Percentiles rank a stretch among this genome's conserved stretches.
Conservation (phyloP, 2,888 invertebrate species). For the Creontiades dilutus region DNA sequence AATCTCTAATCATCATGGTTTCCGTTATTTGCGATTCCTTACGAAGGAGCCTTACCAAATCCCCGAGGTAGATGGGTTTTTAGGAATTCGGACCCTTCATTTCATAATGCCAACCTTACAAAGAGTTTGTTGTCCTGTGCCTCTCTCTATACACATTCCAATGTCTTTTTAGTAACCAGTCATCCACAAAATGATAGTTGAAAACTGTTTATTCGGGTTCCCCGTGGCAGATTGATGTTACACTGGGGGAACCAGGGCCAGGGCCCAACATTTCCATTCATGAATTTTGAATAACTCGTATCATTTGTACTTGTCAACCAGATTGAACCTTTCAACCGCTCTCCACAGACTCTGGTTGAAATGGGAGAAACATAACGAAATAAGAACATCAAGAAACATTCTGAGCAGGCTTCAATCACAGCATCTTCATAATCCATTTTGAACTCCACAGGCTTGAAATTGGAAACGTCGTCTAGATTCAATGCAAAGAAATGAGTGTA, state of each 20-base stretch:
- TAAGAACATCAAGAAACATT: not conserved
- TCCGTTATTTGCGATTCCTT: too few relatives aligned
- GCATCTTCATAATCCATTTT: not conserved
- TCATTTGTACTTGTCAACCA: conserved; percentile 55
- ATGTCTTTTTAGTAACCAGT: too few relatives aligned
- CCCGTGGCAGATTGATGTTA: conserved; percentile 21
- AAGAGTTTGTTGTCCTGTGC: too few relatives aligned
- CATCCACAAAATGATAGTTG: too few relatives aligned
- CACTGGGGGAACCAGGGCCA: conserved; percentile 43
- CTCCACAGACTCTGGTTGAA: conserved; percentile 39
- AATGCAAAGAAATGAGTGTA: not conserved
- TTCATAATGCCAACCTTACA: too few relatives aligned
- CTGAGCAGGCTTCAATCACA: not conserved
- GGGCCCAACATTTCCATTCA: conserved; percentile 46
- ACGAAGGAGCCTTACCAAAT: too few relatives aligned
- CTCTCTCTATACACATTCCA: too few relatives aligned
- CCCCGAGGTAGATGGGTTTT: too few relatives aligned
- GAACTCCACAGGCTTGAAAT: not conserved
- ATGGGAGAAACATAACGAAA: not conserved
- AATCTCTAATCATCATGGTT: too few relatives aligned
- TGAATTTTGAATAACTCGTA: conserved; percentile 36
- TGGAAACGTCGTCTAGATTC: not conserved
- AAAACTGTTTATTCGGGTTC: conserved; percentile 41
- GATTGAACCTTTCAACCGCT: conserved; percentile 51
- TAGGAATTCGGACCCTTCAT: too few relatives aligned